A percentile compares a stretch with the other conserved stretches of the same genome.
Evolutionary conservation across 1,140 invertebrate species (phyloP).

Genomic region (Drosophila kepulauana): DNA sequence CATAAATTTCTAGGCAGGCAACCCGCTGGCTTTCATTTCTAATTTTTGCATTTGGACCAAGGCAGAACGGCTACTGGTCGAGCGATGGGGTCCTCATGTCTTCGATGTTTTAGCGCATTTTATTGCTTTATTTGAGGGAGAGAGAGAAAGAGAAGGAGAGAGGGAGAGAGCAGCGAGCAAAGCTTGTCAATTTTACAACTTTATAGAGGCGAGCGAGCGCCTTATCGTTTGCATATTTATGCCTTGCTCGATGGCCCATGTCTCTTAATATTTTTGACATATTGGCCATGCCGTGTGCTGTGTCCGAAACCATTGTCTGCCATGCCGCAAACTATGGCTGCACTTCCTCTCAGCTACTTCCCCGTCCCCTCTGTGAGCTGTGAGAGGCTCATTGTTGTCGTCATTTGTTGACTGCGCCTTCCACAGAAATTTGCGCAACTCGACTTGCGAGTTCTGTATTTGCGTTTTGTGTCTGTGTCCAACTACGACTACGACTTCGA

Average conservation of each 20-base stretch:
- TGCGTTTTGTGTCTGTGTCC: conserved; percentile 36
- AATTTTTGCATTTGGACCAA: conserved; percentile 77
- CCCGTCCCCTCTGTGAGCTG: conserved; percentile 16
- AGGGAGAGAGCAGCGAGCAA: conserved; percentile 59
- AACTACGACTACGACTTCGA: background rate
- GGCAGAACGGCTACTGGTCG: conserved; percentile 55
- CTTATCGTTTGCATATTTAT: conserved; percentile 83
- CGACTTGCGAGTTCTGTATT: conserved; percentile 49
- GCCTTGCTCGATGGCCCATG: conserved; percentile 69
- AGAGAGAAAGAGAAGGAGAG: conserved; percentile 47
- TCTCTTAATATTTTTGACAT: conserved; percentile 85
- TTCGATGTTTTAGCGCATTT: conserved; percentile 75
- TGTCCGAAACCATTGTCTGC: conserved; percentile 47
- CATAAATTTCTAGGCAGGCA: conserved; percentile 68
- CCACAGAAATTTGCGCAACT: conserved; percentile 72
- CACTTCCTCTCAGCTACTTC: conserved; percentile 28
- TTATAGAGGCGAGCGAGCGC: conserved; percentile 70
- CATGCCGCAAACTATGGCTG: conserved; percentile 34
- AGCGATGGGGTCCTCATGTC: conserved; percentile 20
- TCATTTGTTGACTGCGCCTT: conserved; percentile 67
- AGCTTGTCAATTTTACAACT: conserved; percentile 83
- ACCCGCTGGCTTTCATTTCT: conserved; percentile 76
- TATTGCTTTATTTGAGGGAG: conserved; percentile 80
- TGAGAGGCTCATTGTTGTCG: conserved; percentile 57
- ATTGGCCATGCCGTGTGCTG: conserved; percentile 64